Evolutionary conservation across 2,113 vertebrate species (phyloP), one percentile per base, ranked within the genome.

Genomic region (Callaeas wilsoni): DNA sequence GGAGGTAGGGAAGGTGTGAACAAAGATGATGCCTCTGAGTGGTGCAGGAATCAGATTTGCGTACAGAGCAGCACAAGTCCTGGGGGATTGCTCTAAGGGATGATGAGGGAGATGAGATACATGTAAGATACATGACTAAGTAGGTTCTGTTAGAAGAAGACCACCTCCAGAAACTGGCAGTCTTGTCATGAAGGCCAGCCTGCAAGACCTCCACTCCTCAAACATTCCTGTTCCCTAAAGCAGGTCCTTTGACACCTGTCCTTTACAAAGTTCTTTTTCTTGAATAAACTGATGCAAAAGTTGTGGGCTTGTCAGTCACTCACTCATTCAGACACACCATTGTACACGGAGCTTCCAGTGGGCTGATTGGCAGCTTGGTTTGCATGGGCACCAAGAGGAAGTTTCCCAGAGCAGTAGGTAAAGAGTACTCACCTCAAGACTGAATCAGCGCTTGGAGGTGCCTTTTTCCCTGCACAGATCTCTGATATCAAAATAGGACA

Each of bases 291-390:
- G 23, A 59, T 25, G 13, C 8, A 53, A 62, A 73, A 1, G 0
- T 22, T 30, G 33, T 30, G 35, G 20, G 13, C 9, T 30, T 47
- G 15, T 82, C 6, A 5, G 23, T 29, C 56, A 35, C 16, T 44
- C 70, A 26, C 20, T 27, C 13, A 2, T 57, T 65, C 22, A 70
- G 35, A 29, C 2, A 3, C 33, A 23, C 6, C 49, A n/a, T 7
- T 53, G 52, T 16, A 55, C 53, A 13, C 1, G 1, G 16, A 47
- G 42, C 47, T 71, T 82, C 30, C 39, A 52, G 1, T 0, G 0
- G 32, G 17, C n/a, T 49, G 37, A 29, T 10, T 49, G 56, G 62
- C 60, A 85, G 18, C 16, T 83, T 62, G 39, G 23, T 21, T 70
- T 80, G 18, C 37, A 16, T 3, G 16, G 32, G 25, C n/a, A 77